These are phyloP conservation scores for Allobates femoralis DNA, from an alignment of 2,797 vertebrate genomes.

Conservation along the genomic window DNA sequence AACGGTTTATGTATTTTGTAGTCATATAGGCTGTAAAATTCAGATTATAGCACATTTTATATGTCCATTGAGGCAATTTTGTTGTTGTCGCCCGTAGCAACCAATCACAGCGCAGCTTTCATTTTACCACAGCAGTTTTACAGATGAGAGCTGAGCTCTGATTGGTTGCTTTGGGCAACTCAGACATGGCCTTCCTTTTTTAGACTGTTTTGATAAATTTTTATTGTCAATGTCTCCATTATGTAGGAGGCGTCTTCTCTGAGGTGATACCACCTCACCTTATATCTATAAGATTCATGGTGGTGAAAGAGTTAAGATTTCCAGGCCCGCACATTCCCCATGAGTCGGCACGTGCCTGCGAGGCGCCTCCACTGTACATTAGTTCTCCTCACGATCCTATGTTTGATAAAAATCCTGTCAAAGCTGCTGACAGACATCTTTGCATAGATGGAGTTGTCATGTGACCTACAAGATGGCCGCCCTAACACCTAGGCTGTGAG, in stretches of 20 bases:
- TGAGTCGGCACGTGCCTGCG: neutral
- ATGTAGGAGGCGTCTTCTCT: too few relatives aligned
- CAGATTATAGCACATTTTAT: neutral
- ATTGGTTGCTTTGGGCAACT: too few relatives aligned
- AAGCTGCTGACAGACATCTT: neutral
- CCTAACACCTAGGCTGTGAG: too few relatives aligned
- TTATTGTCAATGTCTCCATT: neutral
- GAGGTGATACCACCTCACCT: neutral
- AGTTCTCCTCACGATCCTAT: neutral
- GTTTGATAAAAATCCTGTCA: neutral
- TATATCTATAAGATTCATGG: neutral
- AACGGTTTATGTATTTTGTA: neutral
- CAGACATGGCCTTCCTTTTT: too few relatives aligned
- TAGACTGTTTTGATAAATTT: neutral
- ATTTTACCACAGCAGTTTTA: too few relatives aligned
- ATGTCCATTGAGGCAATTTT: neutral
- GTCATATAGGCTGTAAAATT: neutral
- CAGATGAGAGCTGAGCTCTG: too few relatives aligned
- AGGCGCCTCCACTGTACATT: neutral
- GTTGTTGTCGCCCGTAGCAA: too few relatives aligned
- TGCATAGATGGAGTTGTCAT: neutral
- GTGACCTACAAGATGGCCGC: neutral
- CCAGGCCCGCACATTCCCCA: constrained; percentile 3
- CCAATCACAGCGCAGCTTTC: too few relatives aligned
- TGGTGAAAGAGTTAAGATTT: neutral